Base-by-base conservation (phyloP, 92 coral and sea anemone species). In the Actinernus sp. region DNA sequence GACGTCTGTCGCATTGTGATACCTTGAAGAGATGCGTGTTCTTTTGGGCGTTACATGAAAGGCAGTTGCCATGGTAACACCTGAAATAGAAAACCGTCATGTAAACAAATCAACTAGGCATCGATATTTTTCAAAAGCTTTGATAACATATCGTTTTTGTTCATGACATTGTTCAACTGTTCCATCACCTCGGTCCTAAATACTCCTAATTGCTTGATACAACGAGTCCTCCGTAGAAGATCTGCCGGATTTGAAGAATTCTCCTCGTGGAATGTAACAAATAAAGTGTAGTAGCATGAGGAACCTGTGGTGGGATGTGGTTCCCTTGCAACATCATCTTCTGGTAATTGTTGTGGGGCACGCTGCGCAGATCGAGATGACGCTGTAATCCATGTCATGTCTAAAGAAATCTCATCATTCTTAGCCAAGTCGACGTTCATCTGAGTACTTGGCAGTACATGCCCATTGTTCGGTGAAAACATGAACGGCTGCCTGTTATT, bases 181-280 rank as follows among this genome's bases (percentile, higher is more conserved):
- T 70, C 78, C 71, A 44, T 63, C 3, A 63, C 71, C 38, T 60
- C 67, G 4, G 67, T 60, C 11, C 67, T 16, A 38, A 60, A 34
- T 9, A 71, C 82, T 26, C 37, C 82, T 21, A 74, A 53, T 38
- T 74, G 73, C 16, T 63, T 63, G 4, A 74, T 40, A 48, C 74
- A 63, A 11, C 62, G 14, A 13, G 52, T 50, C 20, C 82, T 28
- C 14, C 82, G 37, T 10, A 74, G 38, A 32, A 50, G 58, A 63
- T 74, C 82, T 3, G 31, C 32, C 16, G 40, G 33, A 33, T 63
- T 63, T 20, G 63, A 32, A 2, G 82, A 74, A 41, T 74, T 74
- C 18, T 63, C 50, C 26, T 74, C 82, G 32, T 74, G 82, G 38
- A 74, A 74, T 11, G 73, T 67, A 39, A 63, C 82, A 41, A 58